Conservation (phyloP, 2,113 vertebrate genomes). For the Perognathus longimembris region DNA sequence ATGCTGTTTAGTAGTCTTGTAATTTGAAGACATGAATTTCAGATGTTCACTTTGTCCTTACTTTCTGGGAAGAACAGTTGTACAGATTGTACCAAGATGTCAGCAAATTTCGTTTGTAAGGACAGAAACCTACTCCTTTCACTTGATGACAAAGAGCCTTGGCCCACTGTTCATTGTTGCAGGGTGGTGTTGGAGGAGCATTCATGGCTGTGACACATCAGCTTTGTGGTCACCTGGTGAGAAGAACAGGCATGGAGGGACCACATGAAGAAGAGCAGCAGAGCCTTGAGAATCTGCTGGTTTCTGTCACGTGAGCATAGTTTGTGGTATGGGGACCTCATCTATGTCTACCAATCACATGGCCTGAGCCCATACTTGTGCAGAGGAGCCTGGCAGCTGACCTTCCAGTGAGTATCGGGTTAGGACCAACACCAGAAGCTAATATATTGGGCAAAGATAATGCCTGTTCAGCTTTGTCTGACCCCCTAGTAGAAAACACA, state of each 20-base stretch:
- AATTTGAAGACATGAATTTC: background rate
- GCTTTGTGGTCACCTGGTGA: background rate
- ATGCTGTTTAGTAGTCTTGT: background rate
- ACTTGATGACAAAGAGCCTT: background rate
- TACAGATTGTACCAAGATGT: background rate
- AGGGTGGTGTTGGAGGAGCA: background rate
- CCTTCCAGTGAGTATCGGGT: background rate
- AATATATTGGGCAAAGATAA: background rate
- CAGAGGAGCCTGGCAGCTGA: background rate
- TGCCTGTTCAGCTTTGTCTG: background rate
- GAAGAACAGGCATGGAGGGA: background rate
- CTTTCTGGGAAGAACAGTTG: background rate
- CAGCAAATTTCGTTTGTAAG: background rate
- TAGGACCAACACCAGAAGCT: background rate
- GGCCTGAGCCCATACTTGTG: background rate
- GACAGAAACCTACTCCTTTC: background rate
- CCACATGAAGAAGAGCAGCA: background rate
- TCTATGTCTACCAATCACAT: background rate
- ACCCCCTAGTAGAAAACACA: background rate
- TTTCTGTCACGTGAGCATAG: background rate
- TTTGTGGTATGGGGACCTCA: background rate
- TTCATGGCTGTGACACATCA: background rate
- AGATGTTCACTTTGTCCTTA: background rate
- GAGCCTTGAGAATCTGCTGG: background rate
- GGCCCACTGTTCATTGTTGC: background rate